Base-by-base conservation (phyloP, 2,797 vertebrate species). In the Gephyroberyx darwinii region DNA sequence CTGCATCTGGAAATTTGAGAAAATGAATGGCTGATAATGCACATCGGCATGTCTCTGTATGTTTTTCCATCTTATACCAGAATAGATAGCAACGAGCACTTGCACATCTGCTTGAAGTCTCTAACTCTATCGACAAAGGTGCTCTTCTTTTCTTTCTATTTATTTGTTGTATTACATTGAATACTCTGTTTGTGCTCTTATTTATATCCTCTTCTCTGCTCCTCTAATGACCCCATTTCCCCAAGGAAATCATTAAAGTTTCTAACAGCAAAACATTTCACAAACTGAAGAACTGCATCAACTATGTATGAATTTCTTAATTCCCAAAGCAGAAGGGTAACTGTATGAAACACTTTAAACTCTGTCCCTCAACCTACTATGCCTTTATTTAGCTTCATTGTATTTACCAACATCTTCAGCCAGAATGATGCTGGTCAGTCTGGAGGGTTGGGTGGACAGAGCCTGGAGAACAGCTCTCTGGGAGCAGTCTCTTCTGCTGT, bases 371-470 rank as follows among this genome's bases (percentile, higher is more conserved):
- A 8, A 50, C 48, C 48, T 8, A 50, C 48, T 50, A 20, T 50
- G 4, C n/a, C 7, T 50, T 50, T 30, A 33, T 50, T 47, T 1
- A 30, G 2, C 5, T 17, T 17, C 17, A 6, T 1, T 76, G 39
- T 62, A 90, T 88, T 95, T 91, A 98, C 98, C 92, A 55, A 96
- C 88, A 70, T 99, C 98, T 89, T 99, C 96, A 1, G 97, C 98
- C 8, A 98, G 92, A 84, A 99, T 97, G 84, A 99, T 98, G 81
- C 96, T 96, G 65, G 96, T 98, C 71, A 97, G 89, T 60, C 94
- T 91, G 78, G 93, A 88, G 9, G 86, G 86, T 76, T 99, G 97
- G 0, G 94, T 94, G 72, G 96, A 95, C 4, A 94, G 94, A 5
- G 96, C 97, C 89, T 97, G 96, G 4, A 99, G 95, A 64, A 98